Evolutionary conservation across 53 echinoderm and acorn worm genomes (phyloP), one percentile per base, ranked within the genome.

Genomic region (Actinopyga echinites): DNA sequence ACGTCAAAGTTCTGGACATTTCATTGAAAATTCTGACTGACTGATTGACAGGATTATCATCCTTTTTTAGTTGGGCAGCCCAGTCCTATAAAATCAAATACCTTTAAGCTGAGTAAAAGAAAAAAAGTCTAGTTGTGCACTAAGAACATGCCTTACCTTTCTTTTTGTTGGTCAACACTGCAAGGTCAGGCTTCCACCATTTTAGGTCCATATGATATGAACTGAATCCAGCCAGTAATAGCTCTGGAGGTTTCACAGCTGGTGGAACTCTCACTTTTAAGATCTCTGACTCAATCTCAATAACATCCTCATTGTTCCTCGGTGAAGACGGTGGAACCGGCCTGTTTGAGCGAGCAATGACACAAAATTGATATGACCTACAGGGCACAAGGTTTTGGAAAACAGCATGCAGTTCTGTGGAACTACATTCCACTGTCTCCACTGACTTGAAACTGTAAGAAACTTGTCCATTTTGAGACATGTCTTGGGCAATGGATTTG

Each of bases 131-230:
- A 61, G 11, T 0, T 28, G 24, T 0, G 30, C 13, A n/a, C n/a
- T 30, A 30, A 63, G 5, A 3, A 5, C 17, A 15, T 31, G 24
- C 6, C 63, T 34, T 38, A 68, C 35, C 68, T 17, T 20, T 38
- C 15, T 34, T 22, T 20, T 83, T 83, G 19, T 67, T 79, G 25
- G 64, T 38, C 10, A 65, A 24, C 43, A 89, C 37, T 38, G 89
- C 61, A 36, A 94, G 77, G 8, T 66, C 43, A 33, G 93, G 95
- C 73, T 89, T 95, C 60, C 82, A 84, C 95, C 95, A 95, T 60
- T 89, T 88, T 26, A 95, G 20, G 37, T 93, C 93, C 5, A 93
- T 62, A 68, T 89, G 89, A 29, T 87, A 91, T 23, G 89, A 84
- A 20, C 91, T 91, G 37, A 86, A 93, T 37, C 91, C 91, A 40